Conservation (phyloP, 2,888 invertebrate species). For the Parapristionchus giblindavisi region DNA sequence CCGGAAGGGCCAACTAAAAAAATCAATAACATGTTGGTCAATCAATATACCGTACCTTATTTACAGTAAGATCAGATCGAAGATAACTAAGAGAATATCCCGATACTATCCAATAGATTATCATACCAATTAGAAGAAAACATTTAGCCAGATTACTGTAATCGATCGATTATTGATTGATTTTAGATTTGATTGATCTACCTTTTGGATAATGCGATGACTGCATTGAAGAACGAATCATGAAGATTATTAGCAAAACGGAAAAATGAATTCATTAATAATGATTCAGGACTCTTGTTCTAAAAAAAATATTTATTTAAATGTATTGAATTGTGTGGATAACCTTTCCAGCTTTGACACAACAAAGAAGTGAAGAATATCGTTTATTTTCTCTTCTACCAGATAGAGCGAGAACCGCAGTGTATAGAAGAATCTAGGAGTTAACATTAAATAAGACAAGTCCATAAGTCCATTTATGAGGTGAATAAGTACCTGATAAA, state of each 20-base stretch:
- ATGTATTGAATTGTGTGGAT: too few species aligned
- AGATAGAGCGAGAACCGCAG: constrained; percentile 21
- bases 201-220: constrained; percentile 31
- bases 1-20: constrained; percentile 31
- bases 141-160: not conserved
- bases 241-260: constrained; percentile 6
- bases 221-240: constrained; percentile 26
- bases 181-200: not conserved
- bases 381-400: constrained; percentile 15
- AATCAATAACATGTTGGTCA: not conserved
- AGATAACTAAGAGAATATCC: not conserved
- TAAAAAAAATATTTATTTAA: not conserved
- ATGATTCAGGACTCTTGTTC: constrained; percentile 1
- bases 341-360: constrained; percentile 25
- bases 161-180: not conserved
- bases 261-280: not conserved
- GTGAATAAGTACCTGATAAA: constrained; percentile 11
- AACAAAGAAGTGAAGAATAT: constrained; percentile 14
- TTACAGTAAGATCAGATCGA: constrained; percentile 33
- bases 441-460: not conserved
- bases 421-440: constrained; percentile 19
- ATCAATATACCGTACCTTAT: constrained; percentile 5
- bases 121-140: not conserved
- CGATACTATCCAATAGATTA: constrained; percentile 14
- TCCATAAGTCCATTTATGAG: not conserved